A percentile compares a stretch with the other conserved stretches of the same genome.
phyloP scores from a whole-genome alignment of 1,140 invertebrate species.

The Tetranychus cinnabarinus region DNA sequence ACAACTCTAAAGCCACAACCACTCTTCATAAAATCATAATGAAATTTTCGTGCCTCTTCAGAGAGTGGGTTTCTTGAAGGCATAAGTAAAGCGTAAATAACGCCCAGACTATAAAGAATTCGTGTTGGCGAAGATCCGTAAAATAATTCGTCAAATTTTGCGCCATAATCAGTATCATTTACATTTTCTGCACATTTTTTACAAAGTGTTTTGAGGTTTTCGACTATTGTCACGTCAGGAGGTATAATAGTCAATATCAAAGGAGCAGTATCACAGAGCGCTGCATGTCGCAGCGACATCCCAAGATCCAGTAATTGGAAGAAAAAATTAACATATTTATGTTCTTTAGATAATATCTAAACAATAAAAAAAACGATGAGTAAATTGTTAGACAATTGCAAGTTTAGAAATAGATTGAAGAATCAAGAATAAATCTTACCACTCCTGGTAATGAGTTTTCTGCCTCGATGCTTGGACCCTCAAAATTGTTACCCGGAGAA shows the following conservation, averaged over 20 bases:
- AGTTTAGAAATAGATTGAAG: not conserved
- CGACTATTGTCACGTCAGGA: slow-evolving; percentile 32
- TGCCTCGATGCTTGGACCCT: slow-evolving; percentile 50
- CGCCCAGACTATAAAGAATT: slow-evolving; percentile 46
- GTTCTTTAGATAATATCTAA: slow-evolving; percentile 47
- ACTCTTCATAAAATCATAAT: slow-evolving; percentile 64
- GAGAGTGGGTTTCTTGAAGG: slow-evolving; percentile 57
- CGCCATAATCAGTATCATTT: not conserved
- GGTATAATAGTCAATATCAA: slow-evolving; percentile 68
- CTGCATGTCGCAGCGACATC: slow-evolving; percentile 46
- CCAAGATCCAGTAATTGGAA: slow-evolving; percentile 73
- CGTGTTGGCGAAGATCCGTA: slow-evolving; percentile 45
- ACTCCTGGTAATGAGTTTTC: slow-evolving; percentile 75
- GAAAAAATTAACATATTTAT: slow-evolving; percentile 60
- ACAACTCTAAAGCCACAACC: slow-evolving; percentile 52
- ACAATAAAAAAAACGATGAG: slow-evolving; percentile 8
- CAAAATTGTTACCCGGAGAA: slow-evolving; percentile 53
- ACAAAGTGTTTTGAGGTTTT: slow-evolving; percentile 4
- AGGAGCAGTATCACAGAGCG: slow-evolving; percentile 58
- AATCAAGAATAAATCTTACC: slow-evolving; percentile 29
- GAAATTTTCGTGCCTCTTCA: slow-evolving; percentile 60
- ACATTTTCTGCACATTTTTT: not conserved
- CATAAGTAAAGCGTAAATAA: slow-evolving; percentile 62
- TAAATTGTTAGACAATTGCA: not conserved
- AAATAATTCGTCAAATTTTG: slow-evolving; percentile 27